These are phyloP conservation scores for Volucella inanis DNA, from an alignment of 2,888 invertebrate species.

Conservation along the genomic window DNA sequence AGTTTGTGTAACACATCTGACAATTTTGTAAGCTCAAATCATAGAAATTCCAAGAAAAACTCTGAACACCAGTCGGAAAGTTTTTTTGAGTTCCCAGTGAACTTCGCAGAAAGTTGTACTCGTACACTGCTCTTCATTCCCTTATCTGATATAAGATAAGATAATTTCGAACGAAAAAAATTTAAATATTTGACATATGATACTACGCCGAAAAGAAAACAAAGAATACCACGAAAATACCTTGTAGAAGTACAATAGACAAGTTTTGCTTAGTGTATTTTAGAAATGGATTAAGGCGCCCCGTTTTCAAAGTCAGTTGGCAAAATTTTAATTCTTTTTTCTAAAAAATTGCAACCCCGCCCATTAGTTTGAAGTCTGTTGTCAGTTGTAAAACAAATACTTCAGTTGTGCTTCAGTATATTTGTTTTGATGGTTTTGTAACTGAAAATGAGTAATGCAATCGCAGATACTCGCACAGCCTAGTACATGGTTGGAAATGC, in stretches of 20 bases:
- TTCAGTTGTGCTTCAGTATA: background rate
- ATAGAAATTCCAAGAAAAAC: no score
- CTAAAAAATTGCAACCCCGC: background rate
- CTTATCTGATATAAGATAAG: constrained; percentile 21
- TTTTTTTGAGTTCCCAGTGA: background rate
- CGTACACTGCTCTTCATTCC: constrained; percentile 5
- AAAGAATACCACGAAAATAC: background rate
- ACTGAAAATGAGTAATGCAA: constrained; percentile 17
- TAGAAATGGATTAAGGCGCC: no score
- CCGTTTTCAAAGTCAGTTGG: no score
- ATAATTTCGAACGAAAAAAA: constrained; percentile 19
- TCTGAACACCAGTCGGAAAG: background rate
- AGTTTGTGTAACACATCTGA: no score
- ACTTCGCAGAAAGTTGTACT: constrained; percentile 21
- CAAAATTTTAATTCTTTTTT: background rate
- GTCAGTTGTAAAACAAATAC: background rate
- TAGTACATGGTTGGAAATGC: no score
- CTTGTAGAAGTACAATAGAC: background rate
- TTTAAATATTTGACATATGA: constrained; percentile 27
- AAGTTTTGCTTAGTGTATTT: no score
- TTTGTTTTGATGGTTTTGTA: background rate
- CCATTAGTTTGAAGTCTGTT: background rate
- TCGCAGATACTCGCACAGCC: background rate
- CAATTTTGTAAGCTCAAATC: no score
- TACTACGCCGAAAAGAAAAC: background rate